phyloP scores from a whole-genome alignment of 1,140 invertebrate genomes.

The Pemphigus obesinymphae region DNA sequence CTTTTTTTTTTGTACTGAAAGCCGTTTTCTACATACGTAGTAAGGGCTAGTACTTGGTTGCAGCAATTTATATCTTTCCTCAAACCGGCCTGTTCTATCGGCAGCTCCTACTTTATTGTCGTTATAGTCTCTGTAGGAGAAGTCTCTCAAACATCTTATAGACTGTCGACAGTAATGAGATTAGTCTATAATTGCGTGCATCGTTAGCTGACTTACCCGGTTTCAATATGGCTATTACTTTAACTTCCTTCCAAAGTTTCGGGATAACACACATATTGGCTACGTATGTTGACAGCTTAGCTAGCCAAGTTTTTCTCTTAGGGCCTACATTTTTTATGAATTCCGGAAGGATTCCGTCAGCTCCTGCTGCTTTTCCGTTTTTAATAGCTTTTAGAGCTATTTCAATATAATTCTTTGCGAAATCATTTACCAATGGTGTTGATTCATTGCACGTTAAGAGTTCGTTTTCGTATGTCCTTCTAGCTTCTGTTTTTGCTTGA shows the following conservation, averaged over 20 bases:
- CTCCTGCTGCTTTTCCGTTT: not conserved
- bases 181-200: too few species aligned
- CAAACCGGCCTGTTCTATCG: conserved; percentile 9
- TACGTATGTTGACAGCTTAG: not conserved
- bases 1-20: too few species aligned
- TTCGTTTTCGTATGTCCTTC: not conserved
- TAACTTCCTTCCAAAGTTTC: not conserved
- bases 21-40: too few species aligned
- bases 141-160: too few species aligned
- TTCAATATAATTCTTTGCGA: too few species aligned
- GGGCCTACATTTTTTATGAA: not conserved
- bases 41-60: too few species aligned
- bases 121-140: too few species aligned
- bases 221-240: too few species aligned
- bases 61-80: too few species aligned
- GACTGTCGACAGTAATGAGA: too few species aligned
- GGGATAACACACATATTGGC: not conserved
- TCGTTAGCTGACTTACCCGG: too few species aligned
- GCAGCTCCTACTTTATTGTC: not conserved
- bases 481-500: not conserved
- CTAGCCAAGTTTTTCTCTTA: too few species aligned
- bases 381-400: not conserved
- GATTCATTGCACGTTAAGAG: not conserved
- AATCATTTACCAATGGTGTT: not conserved
- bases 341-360: not conserved